A percentile compares a stretch with the other conserved stretches of the same genome.
Evolutionary conservation across 2,888 invertebrate genomes (phyloP).

Genomic region (Mimas tiliae): DNA sequence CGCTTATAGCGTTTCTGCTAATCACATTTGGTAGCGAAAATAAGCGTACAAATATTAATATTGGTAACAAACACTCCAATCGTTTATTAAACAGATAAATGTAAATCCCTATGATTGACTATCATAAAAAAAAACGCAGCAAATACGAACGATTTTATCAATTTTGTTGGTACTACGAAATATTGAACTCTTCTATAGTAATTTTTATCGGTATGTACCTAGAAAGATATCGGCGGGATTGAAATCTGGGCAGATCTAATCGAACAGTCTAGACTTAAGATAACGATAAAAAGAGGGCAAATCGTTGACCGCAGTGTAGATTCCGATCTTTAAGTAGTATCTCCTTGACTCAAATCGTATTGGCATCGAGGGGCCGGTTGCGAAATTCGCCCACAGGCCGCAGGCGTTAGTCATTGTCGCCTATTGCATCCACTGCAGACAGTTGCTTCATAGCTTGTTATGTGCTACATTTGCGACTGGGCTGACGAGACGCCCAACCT

Average conservation of each 20-base stretch:
- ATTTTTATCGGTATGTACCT: constrained; percentile 12
- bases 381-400: constrained; percentile 67
- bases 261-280: constrained; percentile 51
- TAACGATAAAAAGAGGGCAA: constrained; percentile 62
- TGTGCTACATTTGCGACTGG: constrained; percentile 39
- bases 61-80: constrained; percentile 13
- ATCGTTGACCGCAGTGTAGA: constrained; percentile 61
- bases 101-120: not conserved
- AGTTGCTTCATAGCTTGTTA: constrained; percentile 46
- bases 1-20: not conserved
- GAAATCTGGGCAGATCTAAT: constrained; percentile 44
- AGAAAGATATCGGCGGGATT: constrained; percentile 10
- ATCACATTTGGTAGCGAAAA: not conserved
- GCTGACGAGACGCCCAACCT: constrained; percentile 29
- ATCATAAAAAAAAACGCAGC: not conserved
- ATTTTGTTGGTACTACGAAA: constrained; percentile 14
- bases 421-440: constrained; percentile 62
- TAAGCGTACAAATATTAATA: not conserved
- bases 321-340: constrained; percentile 60
- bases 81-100: constrained; percentile 19
- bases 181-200: constrained; percentile 1
- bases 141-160: not conserved
- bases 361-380: constrained; percentile 70
- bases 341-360: constrained; percentile 74
- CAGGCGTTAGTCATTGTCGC: constrained; percentile 75